Evolutionary conservation across 2,113 vertebrate genomes (phyloP), one percentile per base, ranked within the genome.

Genomic region (Rallus limicola): DNA sequence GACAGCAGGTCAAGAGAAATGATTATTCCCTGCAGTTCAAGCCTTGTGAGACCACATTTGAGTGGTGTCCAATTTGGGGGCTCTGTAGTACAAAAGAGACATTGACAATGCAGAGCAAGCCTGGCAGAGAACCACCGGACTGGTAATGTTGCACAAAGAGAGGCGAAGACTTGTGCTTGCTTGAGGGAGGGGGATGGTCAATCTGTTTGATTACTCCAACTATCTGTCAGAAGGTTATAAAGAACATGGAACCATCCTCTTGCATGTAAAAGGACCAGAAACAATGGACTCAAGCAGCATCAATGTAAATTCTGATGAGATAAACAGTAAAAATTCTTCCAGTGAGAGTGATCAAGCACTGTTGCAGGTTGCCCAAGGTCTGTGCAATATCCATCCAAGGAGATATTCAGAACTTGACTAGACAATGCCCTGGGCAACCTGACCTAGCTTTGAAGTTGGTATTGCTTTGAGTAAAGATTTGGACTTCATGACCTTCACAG

Each of bases 81-180:
- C 21, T 65, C n/a, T 53, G 8, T 19, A 10, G 24, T 28, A 28
- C 38, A 28, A 44, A 86, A 31, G 86, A 63, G 13, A n/a, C 17
- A 28, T 1, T 29, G 36, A 21, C 23, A 78, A 36, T 33, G 29
- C n/a, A 42, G 19, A 88, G 3, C 10, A 86, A 81, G 15, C 70
- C 50, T 77, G 64, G 6, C 40, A 84, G 64, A 86, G 20, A 81
- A 36, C 3, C 9, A 44, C 9, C 29, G 40, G 42, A 7, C 31
- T 68, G 7, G 6, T 25, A 29, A 76, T 44, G 24, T 85, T 28
- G 58, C 25, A 24, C 2, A 2, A 90, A 16, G 9, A 83, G 18
- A 88, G 6, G 9, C 11, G 77, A n/a, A 62, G 46, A 67, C 17
- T 1, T 2, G 9, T 0, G 0, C 29, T 33, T 75, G 1, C 56